Conservation (phyloP, 2,797 vertebrate species). For the Smutsia gigantea region DNA sequence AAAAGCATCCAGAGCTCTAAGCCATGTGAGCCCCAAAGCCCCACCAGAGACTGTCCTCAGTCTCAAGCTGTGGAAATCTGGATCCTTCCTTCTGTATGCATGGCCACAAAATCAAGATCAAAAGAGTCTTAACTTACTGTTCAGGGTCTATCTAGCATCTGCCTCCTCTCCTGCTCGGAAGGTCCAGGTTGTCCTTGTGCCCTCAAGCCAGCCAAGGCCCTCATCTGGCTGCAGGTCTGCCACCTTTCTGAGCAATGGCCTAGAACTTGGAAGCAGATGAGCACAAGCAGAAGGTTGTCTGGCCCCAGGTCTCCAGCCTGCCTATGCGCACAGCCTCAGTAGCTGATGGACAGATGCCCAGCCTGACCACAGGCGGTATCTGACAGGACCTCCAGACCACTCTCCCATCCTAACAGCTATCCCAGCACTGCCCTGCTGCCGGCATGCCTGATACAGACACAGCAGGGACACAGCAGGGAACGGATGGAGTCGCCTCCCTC, state of each 20-base stretch:
- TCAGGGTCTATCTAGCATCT: not conserved
- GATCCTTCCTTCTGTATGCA: not conserved
- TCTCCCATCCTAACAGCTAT: too few relatives aligned
- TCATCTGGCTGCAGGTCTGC: not conserved
- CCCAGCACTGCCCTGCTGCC: not conserved
- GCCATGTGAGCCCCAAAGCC: not conserved
- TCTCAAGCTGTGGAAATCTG: not conserved
- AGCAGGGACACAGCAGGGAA: not conserved
- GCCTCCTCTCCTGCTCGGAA: not conserved
- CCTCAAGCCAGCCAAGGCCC: too few relatives aligned
- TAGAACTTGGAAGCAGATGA: not conserved
- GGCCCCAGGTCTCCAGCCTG: not conserved
- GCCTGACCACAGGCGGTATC: not conserved
- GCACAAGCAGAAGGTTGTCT: not conserved
- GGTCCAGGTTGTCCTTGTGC: not conserved
- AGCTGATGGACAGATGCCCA: not conserved
- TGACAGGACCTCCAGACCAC: not conserved
- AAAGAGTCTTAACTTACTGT: not conserved
- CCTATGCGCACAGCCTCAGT: not conserved
- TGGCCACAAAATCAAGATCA: not conserved
- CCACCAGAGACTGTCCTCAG: not conserved
- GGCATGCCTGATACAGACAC: accelerated
- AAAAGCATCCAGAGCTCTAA: not conserved
- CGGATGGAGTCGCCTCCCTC: not conserved
- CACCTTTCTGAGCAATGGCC: not conserved